phyloP scores from a whole-genome alignment of 2,888 invertebrate species.

The Drosophila infuscata region DNA sequence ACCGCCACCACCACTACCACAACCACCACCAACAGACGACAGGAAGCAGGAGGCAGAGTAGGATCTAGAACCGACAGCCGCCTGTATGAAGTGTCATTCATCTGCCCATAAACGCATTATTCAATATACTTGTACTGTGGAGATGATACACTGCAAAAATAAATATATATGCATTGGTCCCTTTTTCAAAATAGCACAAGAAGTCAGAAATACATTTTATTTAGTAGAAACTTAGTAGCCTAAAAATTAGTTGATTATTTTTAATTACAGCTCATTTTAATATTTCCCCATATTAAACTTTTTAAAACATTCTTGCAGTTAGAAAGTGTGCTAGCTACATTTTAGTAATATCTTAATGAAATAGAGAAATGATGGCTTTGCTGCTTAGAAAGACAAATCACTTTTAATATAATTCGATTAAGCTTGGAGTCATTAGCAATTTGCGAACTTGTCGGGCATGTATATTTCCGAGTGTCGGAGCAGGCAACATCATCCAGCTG shows the following conservation, averaged over 20 bases:
- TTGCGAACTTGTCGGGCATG: background rate
- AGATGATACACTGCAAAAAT: conserved; percentile 4
- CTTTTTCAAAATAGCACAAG: background rate
- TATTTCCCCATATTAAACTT: background rate
- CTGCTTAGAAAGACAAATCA: background rate
- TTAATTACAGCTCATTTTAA: background rate
- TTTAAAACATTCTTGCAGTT: background rate
- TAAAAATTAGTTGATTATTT: background rate
- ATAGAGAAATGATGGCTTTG: background rate
- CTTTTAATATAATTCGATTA: background rate
- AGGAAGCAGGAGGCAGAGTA: conserved; percentile 18
- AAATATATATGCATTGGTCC: background rate
- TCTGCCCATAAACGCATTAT: conserved; percentile 84
- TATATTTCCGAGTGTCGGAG: conserved; percentile 7
- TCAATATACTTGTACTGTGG: conserved; percentile 70
- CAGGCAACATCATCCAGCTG: conserved; percentile 14
- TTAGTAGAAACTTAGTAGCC: background rate
- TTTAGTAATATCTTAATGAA: background rate
- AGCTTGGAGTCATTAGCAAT: background rate
- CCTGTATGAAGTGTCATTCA: conserved; percentile 84
- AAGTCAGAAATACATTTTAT: background rate
- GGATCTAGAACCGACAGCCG: conserved; percentile 63
- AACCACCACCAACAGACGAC: conserved; percentile 30
- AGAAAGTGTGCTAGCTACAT: background rate
- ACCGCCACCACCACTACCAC: conserved; percentile 52